These are phyloP conservation scores for Symphodus melops DNA, from an alignment of 2,113 vertebrate species.

Conservation along the genomic window DNA sequence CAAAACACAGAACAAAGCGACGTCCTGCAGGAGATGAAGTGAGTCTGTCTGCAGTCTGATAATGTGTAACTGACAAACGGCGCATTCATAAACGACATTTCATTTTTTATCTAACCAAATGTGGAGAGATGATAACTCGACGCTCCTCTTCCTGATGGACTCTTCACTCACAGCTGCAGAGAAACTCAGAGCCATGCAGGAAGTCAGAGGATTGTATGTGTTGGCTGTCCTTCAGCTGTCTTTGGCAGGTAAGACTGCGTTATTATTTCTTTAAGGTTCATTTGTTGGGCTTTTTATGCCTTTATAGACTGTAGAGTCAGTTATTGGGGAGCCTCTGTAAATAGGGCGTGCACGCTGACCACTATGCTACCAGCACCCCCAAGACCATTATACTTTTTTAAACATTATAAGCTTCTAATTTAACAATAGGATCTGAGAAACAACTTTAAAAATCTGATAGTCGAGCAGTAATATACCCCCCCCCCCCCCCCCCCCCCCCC, in stretches of 20 bases:
- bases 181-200: conserved; percentile 12
- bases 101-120: conserved; percentile 71
- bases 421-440: no score
- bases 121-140: conserved; percentile 22
- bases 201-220: conserved; percentile 14
- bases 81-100: neutral
- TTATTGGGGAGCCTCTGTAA: no score
- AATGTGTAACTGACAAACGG: conserved; percentile 13
- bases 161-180: conserved; percentile 1
- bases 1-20: neutral
- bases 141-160: conserved; percentile 7
- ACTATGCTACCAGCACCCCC: no score
- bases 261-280: neutral
- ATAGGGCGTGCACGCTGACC: no score
- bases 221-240: conserved; percentile 26
- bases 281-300: no score
- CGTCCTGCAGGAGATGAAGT: neutral
- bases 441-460: no score
- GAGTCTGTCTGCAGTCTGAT: neutral
- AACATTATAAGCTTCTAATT: no score
- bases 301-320: no score
- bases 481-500: no score
- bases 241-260: conserved; percentile 52
- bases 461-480: no score
- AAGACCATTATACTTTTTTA: no score